Base-by-base conservation (phyloP, 2,888 invertebrate species). In the Hydropsyche betteni region DNA sequence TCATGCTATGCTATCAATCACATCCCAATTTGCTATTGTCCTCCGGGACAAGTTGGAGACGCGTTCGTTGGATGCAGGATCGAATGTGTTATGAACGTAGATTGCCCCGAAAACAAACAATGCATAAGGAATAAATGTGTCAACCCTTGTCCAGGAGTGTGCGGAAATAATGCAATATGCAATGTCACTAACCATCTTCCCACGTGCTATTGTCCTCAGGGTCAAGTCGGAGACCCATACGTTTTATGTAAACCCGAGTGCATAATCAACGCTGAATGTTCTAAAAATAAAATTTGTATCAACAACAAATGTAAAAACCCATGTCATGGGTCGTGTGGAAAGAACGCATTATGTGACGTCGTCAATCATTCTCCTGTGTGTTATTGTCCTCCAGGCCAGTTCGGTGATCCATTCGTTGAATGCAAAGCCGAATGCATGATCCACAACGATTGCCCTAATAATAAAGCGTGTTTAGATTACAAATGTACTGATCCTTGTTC, bases 1-100 rank as follows among this genome's bases (percentile, higher is more conserved):
- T 87, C 90, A 75, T 94, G 94, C 81, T 90, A 91, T 84, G 92
- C 93, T n/a, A 90, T 92, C 4, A 94, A 94, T 82, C 94, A 94
- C 80, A 89, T 93, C 74, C 93, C 93, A 0, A 92, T 91, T 89
- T 93, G 93, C 79, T 91, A 90, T 80, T 92, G 92, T 81, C 90
- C 91, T n/a, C 89, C 89, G 80, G 90, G 90, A 80, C 89, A 89
- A 86, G 88, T 90, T 36, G 93, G 93, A 79, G 92, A 92, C 84
- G 91, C 91, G 61, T 91, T 91, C 81, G 88, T 89, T 24, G 82
- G 87, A 80, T 92, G 92, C 80, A 86, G 83, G 24, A 1, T 2
- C 24, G 24, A 24, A 24, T 24, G 24, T 2, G 24, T 2, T 24
- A 2, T 24, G 1, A 24, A 1, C 24, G 2, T 2, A 1, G 24